Base-by-base conservation (phyloP, 1,140 invertebrate genomes). In the Anadara kagoshimensis region DNA sequence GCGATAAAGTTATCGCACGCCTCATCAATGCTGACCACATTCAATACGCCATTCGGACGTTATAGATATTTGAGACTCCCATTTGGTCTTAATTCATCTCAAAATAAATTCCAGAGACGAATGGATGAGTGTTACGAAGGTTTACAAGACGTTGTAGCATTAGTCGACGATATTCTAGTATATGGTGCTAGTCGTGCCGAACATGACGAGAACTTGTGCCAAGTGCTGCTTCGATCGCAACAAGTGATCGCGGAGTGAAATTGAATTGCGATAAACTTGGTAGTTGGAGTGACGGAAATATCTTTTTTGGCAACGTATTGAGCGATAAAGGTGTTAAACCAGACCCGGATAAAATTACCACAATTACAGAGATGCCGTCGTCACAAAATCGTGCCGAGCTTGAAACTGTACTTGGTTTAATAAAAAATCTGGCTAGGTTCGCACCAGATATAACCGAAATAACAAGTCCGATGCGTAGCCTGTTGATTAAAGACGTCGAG, bases 41-140 rank as follows among this genome's bases (percentile, higher is more conserved):
- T 91, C 79, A 87, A 87, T 22, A 85, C 83, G 0, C 89, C 88
- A 10, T 90, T 87, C 83, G 90, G 86, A 14, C 67, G 82, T 43
- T 89, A 76, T 65, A 80, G 76, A 56, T 87, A 85, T 75, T 62
- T 79, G 29, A 78, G 86, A 49, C 66, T 89, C 29, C 88, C 89
- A 2, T 91, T 90, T 82, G 87, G 89, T 43, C 57, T 59, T 26
- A 57, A 57, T 26, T 57, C 22, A 8, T 57, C 54, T 16, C 54
- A 57, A 26, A 26, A 57, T 26, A 10, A 26, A 7, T 57, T 57
- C 22, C 54, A n/a, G n/a, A n/a, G n/a, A n/a, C n/a, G n/a, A 58
- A 85, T 86, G 70, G 68, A 75, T n/a, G 66, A 85, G 75, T 79
- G 84, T 58, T 83, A 86, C 63, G 78, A 81, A 62, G 79, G 78